These are phyloP conservation scores for Phrynocephalus guinanensis DNA, from an alignment of 2,797 vertebrate genomes.

Conservation along the genomic window DNA sequence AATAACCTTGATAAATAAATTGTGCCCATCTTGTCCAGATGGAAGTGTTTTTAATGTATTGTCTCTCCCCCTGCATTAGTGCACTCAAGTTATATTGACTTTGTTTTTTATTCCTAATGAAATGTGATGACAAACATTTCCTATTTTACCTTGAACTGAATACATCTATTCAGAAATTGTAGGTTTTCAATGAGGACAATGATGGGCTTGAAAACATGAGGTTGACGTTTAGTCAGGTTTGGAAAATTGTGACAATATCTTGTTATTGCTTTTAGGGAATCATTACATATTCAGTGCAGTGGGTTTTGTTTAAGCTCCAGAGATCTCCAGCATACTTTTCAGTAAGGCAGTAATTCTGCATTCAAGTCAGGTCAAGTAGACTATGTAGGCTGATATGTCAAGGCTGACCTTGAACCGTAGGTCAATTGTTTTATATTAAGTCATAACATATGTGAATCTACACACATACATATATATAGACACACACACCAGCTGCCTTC, in stretches of 20 bases:
- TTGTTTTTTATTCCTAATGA: not conserved
- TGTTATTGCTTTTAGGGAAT: not conserved
- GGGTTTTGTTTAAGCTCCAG: not conserved
- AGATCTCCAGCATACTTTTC: not conserved
- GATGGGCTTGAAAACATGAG: not conserved
- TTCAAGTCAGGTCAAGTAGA: not conserved
- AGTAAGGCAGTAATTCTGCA: not conserved
- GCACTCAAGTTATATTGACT: not conserved
- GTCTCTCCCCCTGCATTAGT: not conserved
- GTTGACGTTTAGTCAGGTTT: not conserved
- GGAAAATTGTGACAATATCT: slow-evolving; percentile 3
- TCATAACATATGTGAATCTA: not conserved
- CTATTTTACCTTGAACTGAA: not conserved
- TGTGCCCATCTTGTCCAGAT: not conserved
- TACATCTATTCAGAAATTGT: slow-evolving; percentile 14
- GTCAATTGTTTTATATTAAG: not conserved
- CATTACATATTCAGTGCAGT: slow-evolving; percentile 11
- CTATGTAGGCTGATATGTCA: not conserved
- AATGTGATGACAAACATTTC: not conserved
- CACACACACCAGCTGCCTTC: not conserved
- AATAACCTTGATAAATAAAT: not conserved
- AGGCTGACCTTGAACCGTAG: not conserved
- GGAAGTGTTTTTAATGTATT: not conserved
- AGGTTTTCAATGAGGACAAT: not conserved
- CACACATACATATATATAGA: not conserved